Evolutionary conservation across 2,113 vertebrate genomes (phyloP), one percentile per base, ranked within the genome.

Genomic region (Zootoca vivipara): DNA sequence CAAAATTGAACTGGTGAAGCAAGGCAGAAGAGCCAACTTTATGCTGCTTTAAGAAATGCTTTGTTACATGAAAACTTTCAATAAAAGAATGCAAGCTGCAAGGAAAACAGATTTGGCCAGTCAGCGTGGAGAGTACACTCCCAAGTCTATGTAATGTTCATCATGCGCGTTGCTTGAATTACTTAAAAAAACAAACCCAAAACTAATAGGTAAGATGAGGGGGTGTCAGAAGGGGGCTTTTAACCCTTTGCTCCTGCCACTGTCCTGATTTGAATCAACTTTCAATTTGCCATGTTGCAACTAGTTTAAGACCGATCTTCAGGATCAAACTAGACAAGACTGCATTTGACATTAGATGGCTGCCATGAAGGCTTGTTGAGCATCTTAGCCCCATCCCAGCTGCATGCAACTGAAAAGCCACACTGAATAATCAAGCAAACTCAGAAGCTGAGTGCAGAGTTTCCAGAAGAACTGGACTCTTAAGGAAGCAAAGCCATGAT

Each of bases 221-320:
- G 24, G 24, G 16, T 67, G 65, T n/a, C 24, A 7, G 5, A 9
- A 26, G 65, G 65, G 65, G 65, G 26, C 2, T 62, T 62, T 62
- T 62, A 62, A 62, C 58, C 58, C 58, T 62, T 62, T 62, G 15
- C 58, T 20, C 58, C 18, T 20, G 18, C 58, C 58, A 62, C 58
- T 18, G 58, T 62, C 58, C 7, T 26, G 73, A 75, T 35, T 20
- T 38, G 18, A 20, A 24, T 75, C 73, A 40, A 35, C 33, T 6
- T 24, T 15, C 20, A 40, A 40, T 38, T 75, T 38, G 35, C 35
- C 22, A 69, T 75, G 20, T 42, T 20, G 40, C 7, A 24, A 8
- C 35, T 74, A 40, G 18, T 40, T 24, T 42, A 86, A 93, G 90
- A 35, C 89, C 83, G 6, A 5, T 28, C 40, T 88, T 88, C 18